A percentile compares a stretch with the other conserved stretches of the same genome.
Conservation (phyloP, 1,140 invertebrate species). For the Ostrea denselamellosa region DNA sequence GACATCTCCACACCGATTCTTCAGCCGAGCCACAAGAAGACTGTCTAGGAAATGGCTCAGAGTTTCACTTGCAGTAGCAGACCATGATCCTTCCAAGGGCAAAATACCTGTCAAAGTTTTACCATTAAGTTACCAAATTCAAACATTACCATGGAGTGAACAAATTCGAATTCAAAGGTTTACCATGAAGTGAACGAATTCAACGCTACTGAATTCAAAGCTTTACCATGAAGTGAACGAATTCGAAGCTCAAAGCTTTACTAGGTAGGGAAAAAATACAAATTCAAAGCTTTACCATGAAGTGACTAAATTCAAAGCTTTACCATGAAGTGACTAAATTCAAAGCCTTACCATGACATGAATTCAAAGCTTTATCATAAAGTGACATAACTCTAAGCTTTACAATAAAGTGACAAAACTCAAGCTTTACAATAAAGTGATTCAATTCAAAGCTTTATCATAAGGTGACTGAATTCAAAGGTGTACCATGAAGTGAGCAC, state of each 20-base stretch:
- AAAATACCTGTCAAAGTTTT: not conserved
- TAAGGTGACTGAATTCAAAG: not conserved
- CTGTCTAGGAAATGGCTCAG: not conserved
- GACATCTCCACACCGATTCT: not conserved
- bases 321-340: not conserved
- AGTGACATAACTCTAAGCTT: not conserved
- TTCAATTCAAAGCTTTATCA: not conserved
- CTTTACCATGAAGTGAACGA: not conserved
- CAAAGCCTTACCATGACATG: not conserved
- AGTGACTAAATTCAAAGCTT: not conserved
- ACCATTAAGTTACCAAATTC: not conserved
- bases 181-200: not conserved
- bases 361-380: not conserved
- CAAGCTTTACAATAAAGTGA: not conserved
- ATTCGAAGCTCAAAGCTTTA: not conserved
- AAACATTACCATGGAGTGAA: not conserved
- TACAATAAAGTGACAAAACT: not conserved
- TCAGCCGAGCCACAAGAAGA: not conserved
- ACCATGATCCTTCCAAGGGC: not conserved
- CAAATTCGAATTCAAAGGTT: not conserved
- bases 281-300: not conserved
- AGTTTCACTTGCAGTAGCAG: not conserved
- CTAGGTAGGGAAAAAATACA: too few relatives aligned
- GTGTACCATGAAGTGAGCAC: conserved; percentile 51
- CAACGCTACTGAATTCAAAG: not conserved